phyloP scores from a whole-genome alignment of 2,113 vertebrate genomes.

The Lepus americanus region DNA sequence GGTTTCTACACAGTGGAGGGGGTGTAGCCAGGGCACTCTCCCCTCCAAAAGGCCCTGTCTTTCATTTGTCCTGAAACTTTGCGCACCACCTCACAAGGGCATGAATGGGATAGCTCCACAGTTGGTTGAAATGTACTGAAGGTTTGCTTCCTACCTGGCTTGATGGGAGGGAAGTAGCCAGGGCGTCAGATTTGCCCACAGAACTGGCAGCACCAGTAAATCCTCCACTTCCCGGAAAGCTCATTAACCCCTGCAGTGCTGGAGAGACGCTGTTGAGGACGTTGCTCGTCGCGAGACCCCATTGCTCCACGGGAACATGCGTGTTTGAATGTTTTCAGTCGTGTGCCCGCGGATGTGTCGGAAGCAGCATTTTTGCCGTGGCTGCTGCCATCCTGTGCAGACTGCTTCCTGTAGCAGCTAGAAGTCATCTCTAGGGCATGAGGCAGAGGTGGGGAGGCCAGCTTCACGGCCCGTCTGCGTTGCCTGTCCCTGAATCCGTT shows the following conservation, averaged over 20 bases:
- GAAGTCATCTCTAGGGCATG: neutral
- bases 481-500: neutral
- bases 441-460: fast-evolving
- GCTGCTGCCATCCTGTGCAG: neutral
- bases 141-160: neutral
- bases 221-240: neutral
- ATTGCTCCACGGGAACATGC: neutral
- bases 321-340: neutral
- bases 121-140: neutral
- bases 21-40: neutral
- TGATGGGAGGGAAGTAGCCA: neutral
- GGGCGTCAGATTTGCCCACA: neutral
- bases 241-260: fast-evolving
- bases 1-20: fast-evolving
- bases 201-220: too few relatives aligned
- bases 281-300: fast-evolving
- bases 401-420: neutral
- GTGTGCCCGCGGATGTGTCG: neutral
- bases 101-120: neutral
- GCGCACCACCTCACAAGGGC: neutral
- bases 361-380: neutral
- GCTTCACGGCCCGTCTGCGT: too few relatives aligned
- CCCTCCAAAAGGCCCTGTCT: neutral
- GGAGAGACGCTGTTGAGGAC: neutral
- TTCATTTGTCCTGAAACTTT: neutral